phyloP scores from a whole-genome alignment of 2,113 vertebrate species.

The Athene cunicularia region DNA sequence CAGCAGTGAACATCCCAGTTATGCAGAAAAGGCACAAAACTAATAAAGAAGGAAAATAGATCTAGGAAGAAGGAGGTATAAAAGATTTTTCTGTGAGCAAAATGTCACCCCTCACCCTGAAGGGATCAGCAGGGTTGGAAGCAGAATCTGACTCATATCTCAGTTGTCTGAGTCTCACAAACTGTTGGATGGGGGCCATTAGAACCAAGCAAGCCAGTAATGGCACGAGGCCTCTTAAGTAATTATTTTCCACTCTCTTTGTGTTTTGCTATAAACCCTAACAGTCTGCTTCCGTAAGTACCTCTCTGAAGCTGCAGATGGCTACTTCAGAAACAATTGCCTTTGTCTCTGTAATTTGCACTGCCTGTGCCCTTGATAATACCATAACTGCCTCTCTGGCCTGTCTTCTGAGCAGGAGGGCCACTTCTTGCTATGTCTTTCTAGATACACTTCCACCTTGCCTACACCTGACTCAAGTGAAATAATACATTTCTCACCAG shows the following conservation, averaged over 20 bases:
- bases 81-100: not conserved
- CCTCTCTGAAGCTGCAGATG: not conserved
- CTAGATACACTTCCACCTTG: not conserved
- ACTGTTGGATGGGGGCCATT: not conserved
- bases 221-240: not conserved
- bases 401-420: not conserved
- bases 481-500: not conserved
- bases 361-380: not conserved
- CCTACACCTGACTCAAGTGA: not conserved
- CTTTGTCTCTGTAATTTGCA: not conserved
- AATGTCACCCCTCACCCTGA: not conserved
- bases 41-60: not conserved
- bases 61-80: not conserved
- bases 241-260: not conserved
- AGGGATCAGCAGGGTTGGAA: not conserved
- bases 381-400: accelerated
- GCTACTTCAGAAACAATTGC: not conserved
- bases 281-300: not conserved
- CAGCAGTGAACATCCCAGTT: not conserved
- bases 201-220: not conserved
- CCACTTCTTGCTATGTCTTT: not conserved
- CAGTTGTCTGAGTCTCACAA: not conserved
- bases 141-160: not conserved
- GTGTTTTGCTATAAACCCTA: not conserved
- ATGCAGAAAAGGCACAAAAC: not conserved